A percentile compares a stretch with the other conserved stretches of the same genome.
Conservation (phyloP, 2,113 vertebrate species). For the Eupsittula cactorum region DNA sequence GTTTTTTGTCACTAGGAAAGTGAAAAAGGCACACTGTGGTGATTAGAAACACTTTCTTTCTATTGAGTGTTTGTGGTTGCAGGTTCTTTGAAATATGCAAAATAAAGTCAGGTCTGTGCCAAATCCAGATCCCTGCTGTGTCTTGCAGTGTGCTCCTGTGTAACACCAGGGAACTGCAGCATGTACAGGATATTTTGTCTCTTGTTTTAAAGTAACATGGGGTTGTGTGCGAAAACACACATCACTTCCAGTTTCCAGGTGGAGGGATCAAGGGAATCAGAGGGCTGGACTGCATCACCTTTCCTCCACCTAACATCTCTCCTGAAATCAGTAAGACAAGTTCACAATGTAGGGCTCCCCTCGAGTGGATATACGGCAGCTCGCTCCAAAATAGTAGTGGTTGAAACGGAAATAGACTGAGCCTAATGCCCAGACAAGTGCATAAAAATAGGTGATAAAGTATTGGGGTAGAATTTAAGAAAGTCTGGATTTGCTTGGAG, state of each 20-base stretch:
- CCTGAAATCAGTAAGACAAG: not conserved
- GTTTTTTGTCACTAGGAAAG: conserved; percentile 10
- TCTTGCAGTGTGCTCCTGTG: not conserved
- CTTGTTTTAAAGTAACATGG: not conserved
- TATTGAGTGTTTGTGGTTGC: not conserved
- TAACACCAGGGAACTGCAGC: not conserved
- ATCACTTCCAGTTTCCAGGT: conserved; percentile 23
- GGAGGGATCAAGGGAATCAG: not conserved
- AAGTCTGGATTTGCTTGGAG: not conserved
- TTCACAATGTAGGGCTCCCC: accelerated
- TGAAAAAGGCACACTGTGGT: not conserved
- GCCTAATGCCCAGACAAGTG: not conserved
- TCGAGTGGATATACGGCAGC: not conserved
- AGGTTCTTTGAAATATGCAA: conserved; percentile 1
- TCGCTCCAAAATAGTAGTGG: not conserved
- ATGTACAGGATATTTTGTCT: not conserved
- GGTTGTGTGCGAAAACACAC: not conserved
- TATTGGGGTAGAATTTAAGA: not conserved
- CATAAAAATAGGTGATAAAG: not conserved
- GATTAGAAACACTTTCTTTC: conserved; percentile 21
- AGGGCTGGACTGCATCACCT: not conserved
- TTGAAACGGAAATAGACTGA: not conserved
- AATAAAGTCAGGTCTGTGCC: not conserved
- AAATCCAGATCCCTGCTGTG: conserved; percentile 1
- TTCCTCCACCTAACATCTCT: not conserved